phyloP scores from a whole-genome alignment of 35 echinoderm and acorn worm species.

The Amphiura filiformis region DNA sequence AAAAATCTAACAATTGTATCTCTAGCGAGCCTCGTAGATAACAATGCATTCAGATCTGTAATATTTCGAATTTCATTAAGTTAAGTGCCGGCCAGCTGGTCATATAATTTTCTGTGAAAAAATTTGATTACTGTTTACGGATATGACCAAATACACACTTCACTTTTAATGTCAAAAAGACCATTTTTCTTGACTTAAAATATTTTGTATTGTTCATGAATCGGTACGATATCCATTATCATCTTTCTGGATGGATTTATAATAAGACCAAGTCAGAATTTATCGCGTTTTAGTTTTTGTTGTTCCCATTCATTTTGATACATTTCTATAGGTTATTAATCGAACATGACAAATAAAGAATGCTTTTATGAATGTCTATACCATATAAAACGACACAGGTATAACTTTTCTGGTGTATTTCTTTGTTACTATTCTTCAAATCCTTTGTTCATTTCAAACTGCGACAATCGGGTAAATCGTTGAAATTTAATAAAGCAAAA shows the following conservation, averaged over 20 bases:
- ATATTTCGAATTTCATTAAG: constrained; percentile 8
- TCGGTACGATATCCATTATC: background rate
- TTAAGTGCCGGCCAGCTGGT: background rate
- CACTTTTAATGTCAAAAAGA: background rate
- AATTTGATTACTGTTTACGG: background rate
- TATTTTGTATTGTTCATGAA: background rate
- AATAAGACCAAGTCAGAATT: background rate
- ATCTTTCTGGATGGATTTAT: background rate
- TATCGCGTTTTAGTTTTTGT: background rate
- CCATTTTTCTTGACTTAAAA: background rate
- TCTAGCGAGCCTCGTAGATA: background rate
- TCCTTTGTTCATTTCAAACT: too few species aligned
- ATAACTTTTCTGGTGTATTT: too few species aligned
- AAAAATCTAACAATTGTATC: background rate
- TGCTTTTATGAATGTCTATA: too few species aligned
- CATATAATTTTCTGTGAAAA: background rate
- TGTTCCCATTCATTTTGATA: background rate
- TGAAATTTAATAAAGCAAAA: too few species aligned
- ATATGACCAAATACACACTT: background rate
- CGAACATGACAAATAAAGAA: too few species aligned
- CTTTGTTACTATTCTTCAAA: too few species aligned
- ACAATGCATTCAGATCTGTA: background rate
- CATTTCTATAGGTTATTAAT: too few species aligned
- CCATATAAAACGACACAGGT: too few species aligned
- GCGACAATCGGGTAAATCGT: too few species aligned